Evolutionary conservation across 2,113 vertebrate species (phyloP).

Genomic region (Prunella himalayana): DNA sequence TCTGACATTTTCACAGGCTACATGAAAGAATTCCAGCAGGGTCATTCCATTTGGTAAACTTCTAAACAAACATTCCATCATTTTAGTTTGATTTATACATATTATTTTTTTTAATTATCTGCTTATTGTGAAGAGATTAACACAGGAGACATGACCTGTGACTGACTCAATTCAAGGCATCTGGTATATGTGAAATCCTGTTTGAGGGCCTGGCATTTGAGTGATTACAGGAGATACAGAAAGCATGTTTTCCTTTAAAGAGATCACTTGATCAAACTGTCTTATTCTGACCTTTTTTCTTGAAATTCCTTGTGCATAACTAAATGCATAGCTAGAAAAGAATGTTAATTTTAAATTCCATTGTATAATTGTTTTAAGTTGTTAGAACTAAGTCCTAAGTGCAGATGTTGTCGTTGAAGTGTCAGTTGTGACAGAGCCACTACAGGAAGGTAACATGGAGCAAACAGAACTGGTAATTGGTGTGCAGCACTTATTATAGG

Average conservation of each 20-base stretch:
- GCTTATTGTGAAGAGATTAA: slow-evolving; percentile 65
- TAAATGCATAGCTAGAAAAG: neutral
- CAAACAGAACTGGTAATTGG: neutral
- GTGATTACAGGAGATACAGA: slow-evolving; percentile 51
- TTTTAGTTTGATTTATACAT: slow-evolving; percentile 64
- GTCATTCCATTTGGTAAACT: slow-evolving; percentile 73
- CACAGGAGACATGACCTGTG: slow-evolving; percentile 46
- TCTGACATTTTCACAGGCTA: slow-evolving; percentile 81
- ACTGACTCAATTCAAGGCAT: slow-evolving; percentile 40
- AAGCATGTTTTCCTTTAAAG: slow-evolving; percentile 56
- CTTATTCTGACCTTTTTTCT: slow-evolving; percentile 10
- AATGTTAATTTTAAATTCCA: slow-evolving; percentile 7
- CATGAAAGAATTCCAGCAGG: slow-evolving; percentile 74
- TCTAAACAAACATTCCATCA: slow-evolving; percentile 69
- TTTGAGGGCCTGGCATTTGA: slow-evolving; percentile 37
- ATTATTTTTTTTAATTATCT: slow-evolving; percentile 31
- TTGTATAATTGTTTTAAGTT: neutral
- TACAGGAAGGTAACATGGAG: neutral
- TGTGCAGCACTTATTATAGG: neutral
- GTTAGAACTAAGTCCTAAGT: neutral
- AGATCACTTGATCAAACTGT: slow-evolving; percentile 34
- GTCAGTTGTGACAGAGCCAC: neutral
- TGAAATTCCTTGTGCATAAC: slow-evolving; percentile 39
- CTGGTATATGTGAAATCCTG: slow-evolving; percentile 41
- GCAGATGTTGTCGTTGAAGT: fast-evolving